phyloP scores from a whole-genome alignment of 2,113 vertebrate genomes.

The Hemicordylus capensis region DNA sequence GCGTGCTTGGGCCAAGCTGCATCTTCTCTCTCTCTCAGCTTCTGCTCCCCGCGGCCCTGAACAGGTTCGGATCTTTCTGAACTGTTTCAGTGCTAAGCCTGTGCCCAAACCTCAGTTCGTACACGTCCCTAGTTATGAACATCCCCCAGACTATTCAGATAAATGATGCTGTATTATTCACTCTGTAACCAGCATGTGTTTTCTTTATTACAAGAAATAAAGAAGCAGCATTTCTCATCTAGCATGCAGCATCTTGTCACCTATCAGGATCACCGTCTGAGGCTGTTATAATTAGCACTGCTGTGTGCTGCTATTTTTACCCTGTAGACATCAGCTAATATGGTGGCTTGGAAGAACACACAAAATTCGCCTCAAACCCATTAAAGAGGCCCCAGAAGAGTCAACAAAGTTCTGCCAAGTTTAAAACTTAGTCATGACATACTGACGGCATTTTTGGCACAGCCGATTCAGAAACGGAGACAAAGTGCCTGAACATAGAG shows the following conservation, averaged over 20 bases:
- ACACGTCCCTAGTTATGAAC: no score
- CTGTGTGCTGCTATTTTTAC: slow-evolving; percentile 54
- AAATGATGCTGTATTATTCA: neutral
- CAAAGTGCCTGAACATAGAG: neutral
- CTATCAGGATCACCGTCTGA: slow-evolving; percentile 18
- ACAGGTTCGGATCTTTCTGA: no score
- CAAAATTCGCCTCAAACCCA: slow-evolving; percentile 2
- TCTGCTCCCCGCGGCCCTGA: no score
- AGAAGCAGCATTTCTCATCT: slow-evolving; percentile 11
- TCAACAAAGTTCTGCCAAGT: neutral
- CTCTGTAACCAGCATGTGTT: neutral
- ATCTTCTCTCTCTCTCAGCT: no score
- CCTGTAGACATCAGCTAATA: neutral
- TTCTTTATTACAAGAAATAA: slow-evolving; percentile 17
- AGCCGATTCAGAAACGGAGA: neutral
- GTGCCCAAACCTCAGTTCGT: no score
- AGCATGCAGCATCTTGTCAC: slow-evolving; percentile 3
- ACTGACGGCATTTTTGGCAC: neutral
- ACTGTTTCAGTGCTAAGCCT: no score
- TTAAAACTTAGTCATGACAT: neutral
- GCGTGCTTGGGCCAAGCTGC: no score
- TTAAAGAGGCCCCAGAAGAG: neutral
- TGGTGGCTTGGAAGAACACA: neutral
- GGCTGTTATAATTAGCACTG: slow-evolving; percentile 59
- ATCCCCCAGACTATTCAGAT: neutral